A percentile compares a stretch with the other conserved stretches of the same genome.
These are phyloP conservation scores for Ia io DNA, from an alignment of 2,113 vertebrate species.

Conservation along the genomic window DNA sequence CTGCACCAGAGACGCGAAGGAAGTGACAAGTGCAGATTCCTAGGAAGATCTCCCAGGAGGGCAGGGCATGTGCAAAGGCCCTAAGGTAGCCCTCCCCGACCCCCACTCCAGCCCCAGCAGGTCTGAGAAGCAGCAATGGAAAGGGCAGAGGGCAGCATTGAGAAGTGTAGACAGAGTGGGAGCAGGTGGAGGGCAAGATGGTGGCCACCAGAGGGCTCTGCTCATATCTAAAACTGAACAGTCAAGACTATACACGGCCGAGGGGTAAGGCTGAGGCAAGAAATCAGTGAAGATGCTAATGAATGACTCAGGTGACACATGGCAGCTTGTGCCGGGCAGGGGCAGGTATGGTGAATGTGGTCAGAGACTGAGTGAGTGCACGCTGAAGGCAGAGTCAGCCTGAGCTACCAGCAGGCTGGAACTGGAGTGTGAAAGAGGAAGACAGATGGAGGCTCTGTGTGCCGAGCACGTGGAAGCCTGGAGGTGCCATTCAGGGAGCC, in stretches of 20 bases:
- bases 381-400: background rate
- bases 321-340: background rate
- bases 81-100: background rate
- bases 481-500: background rate
- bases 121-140: background rate
- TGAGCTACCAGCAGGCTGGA: no score
- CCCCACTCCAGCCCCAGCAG: rapidly evolving
- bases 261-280: background rate
- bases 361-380: background rate
- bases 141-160: background rate
- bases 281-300: background rate
- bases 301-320: background rate
- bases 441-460: background rate
- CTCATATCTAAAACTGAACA: background rate
- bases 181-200: background rate
- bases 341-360: background rate
- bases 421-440: background rate
- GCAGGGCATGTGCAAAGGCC: background rate
- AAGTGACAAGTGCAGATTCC: background rate
- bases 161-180: background rate
- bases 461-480: background rate
- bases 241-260: background rate
- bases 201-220: background rate
- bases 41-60: background rate
- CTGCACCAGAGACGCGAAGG: background rate